Evolutionary conservation across 1,140 invertebrate genomes (phyloP).

Genomic region (Tenebrio molitor): DNA sequence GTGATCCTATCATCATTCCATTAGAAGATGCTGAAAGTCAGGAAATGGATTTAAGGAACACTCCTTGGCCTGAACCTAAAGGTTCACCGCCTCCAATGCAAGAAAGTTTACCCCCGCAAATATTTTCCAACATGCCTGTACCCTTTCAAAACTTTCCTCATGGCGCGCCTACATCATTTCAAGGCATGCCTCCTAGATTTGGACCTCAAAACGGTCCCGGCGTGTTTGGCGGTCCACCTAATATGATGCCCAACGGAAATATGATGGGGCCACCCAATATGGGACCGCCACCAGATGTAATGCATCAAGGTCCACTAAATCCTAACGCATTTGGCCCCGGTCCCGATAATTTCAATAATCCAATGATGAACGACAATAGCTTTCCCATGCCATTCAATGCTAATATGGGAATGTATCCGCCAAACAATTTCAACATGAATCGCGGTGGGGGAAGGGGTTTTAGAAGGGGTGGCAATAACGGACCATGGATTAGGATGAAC

Average conservation of each 20-base stretch:
- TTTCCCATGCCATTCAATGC: slow-evolving; percentile 54
- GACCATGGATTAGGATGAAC: slow-evolving; percentile 67
- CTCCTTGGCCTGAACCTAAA: slow-evolving; percentile 87
- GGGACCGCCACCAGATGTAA: slow-evolving; percentile 62
- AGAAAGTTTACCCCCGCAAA: slow-evolving; percentile 60
- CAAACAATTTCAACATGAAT: slow-evolving; percentile 61
- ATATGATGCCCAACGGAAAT: slow-evolving; percentile 63
- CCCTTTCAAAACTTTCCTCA: slow-evolving; percentile 67
- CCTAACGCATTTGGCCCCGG: slow-evolving; percentile 55
- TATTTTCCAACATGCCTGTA: slow-evolving; percentile 68
- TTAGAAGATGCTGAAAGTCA: slow-evolving; percentile 88
- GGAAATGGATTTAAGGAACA: slow-evolving; percentile 79
- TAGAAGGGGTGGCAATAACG: slow-evolving; percentile 56
- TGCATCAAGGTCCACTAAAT: slow-evolving; percentile 58
- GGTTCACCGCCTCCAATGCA: slow-evolving; percentile 68
- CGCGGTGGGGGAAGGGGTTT: slow-evolving; percentile 56
- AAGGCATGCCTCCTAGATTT: slow-evolving; percentile 52
- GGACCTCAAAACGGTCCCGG: slow-evolving; percentile 41
- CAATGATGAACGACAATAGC: slow-evolving; percentile 57
- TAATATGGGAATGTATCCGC: slow-evolving; percentile 60
- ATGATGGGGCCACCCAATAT: slow-evolving; percentile 62
- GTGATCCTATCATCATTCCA: slow-evolving; percentile 87
- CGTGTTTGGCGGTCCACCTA: slow-evolving; percentile 61
- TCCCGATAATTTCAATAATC: slow-evolving; percentile 56
- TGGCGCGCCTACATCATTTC: slow-evolving; percentile 65